phyloP scores from a whole-genome alignment of 2,113 vertebrate genomes.

The Suricata suricatta region DNA sequence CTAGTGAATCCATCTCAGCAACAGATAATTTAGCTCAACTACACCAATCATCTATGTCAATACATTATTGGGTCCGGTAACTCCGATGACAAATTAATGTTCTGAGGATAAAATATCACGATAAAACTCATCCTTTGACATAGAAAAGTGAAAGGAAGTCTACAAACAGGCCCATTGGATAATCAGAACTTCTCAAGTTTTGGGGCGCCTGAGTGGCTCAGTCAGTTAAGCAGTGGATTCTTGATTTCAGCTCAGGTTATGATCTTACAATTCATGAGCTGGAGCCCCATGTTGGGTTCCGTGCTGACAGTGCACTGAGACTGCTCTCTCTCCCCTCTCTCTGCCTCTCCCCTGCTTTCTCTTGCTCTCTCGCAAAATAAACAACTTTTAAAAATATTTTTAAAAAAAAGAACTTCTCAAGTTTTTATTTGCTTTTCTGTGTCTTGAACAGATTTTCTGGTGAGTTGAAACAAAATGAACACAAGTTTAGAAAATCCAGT shows the following conservation, averaged over 20 bases:
- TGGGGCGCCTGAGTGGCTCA: too few species aligned
- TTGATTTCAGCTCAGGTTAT: too few species aligned
- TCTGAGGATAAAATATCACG: slow-evolving; percentile 5
- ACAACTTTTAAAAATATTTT: too few species aligned
- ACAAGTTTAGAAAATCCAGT: not conserved
- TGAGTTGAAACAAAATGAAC: not conserved
- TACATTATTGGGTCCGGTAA: not conserved
- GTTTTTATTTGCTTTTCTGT: not conserved
- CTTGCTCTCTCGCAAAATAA: too few species aligned
- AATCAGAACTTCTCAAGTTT: not conserved
- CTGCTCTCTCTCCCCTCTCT: too few species aligned
- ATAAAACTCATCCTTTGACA: not conserved
- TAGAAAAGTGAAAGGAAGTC: not conserved
- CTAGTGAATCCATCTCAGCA: not conserved
- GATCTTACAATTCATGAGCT: too few species aligned
- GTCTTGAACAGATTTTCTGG: not conserved
- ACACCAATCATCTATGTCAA: not conserved
- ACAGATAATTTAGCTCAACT: not conserved
- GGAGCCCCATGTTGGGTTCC: too few species aligned
- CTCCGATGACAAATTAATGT: not conserved
- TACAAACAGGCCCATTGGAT: not conserved
- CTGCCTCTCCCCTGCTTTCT: too few species aligned
- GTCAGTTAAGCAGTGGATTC: too few species aligned
- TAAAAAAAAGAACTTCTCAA: not conserved
- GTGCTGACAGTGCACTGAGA: too few species aligned